Base-by-base conservation (phyloP, 1,140 invertebrate species). In the Wasmannia auropunctata region DNA sequence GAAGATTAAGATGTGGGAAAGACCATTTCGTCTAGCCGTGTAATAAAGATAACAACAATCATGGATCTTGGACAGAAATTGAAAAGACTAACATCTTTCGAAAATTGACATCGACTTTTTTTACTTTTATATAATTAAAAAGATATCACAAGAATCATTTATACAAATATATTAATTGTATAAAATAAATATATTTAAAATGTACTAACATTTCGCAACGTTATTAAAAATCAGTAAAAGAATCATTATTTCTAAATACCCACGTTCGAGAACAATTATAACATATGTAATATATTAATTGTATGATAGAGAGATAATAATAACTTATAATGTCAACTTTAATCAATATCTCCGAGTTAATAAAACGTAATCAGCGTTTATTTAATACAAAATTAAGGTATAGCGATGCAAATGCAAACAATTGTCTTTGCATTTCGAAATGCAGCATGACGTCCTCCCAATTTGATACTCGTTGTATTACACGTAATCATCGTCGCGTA, bases 381-480 rank as follows among this genome's bases (percentile, higher is more conserved):
- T 70, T 81, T 81, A 81, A 81, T 51, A 49, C 65, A 72, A 81
- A 81, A 81, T 81, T 81, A 81, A 81, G 79, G 49, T 43, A n/a
- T n/a, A 72, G 65, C 51, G 34, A 34, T 46, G 75, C 79, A 56
- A 81, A 58, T 54, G 62, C 62, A 62, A 80, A 70, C 79, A 81
- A 72, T 81, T 72, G 65, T 34, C 58, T 79, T 63, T 28, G 58
- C 75, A 62, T 79, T 76, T 63, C 75, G 65, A 43, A 72, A 37
- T 25, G 34, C 65, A 34, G 65, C 65, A 37, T 81, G 65, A 81
- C 79, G 79, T 72, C 54, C 79, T 72, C 65, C 49, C 79, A 81
- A 81, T 81, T 81, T 81, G 51, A 81, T 81, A 81, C 79, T 72
- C 79, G 79, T 81, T 81, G 79, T 81, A 81, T 81, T 81, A 81